Base-by-base conservation (phyloP, 2,113 vertebrate species). In the Petrocephalus microphthalmus region DNA sequence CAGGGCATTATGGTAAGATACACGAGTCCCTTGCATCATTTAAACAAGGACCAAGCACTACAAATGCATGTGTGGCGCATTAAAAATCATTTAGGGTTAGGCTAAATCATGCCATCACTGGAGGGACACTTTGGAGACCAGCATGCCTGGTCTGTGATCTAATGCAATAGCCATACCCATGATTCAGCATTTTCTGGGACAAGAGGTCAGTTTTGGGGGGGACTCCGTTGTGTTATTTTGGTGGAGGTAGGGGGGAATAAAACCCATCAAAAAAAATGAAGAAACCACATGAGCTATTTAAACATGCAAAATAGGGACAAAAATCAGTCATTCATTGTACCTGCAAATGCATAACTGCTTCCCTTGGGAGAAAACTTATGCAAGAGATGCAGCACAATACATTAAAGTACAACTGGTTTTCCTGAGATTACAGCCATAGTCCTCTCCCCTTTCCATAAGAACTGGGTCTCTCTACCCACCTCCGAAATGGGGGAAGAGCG, bases 221-320 rank as follows among this genome's bases (percentile, higher is more conserved):
- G 3, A 74, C 71, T 78, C 1, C 0, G 5, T 10, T 74, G 29
- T 74, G 13, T 42, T 78, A 78, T 42, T 78, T 78, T 19, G 15
- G 11, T 42, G 71, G 13, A 42, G 33, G 71, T 20, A 78, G 15
- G 33, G 33, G 71, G 71, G 15, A 7, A 78, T 74, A 42, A 78
- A 78, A 33, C 29, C 29, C 29, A 74, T 74, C 33, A 78, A 78
- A 29, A 78, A 29, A 78, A 78, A 78, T 78, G 71, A 78, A 37
- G 67, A 74, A 78, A 42, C 33, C 71, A 78, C 71, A 78, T 42
- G 15, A 13, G 17, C 71, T 42, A 78, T 78, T 78, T 78, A 78
- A 78, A 78, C 33, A 78, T 78, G 71, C 71, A 78, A 78, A 78
- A 37, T 7, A 78, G 71, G 71, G 33, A 78, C 71, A 78, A 78